phyloP scores from a whole-genome alignment of 2,113 vertebrate genomes.

The Tringa solitaria region DNA sequence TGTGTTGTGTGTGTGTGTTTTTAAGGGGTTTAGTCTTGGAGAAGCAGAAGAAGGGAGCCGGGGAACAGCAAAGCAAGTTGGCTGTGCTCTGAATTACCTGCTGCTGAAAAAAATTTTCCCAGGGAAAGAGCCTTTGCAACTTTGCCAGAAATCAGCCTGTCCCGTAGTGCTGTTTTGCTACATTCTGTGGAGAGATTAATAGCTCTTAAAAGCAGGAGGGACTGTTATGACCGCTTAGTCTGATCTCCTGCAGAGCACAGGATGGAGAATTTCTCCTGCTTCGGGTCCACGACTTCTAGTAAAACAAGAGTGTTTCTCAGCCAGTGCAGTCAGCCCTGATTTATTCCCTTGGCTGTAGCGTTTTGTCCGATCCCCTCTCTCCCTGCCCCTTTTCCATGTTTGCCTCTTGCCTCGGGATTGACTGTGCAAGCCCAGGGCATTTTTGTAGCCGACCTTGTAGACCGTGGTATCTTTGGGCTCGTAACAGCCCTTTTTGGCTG shows the following conservation, averaged over 20 bases:
- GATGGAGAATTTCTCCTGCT: constrained; percentile 56
- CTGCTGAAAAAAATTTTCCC: constrained; percentile 36
- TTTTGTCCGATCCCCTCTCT: background rate
- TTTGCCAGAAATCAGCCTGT: constrained; percentile 43
- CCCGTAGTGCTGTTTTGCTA: constrained; percentile 38
- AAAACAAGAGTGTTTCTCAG: constrained; percentile 34
- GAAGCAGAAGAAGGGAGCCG: background rate
- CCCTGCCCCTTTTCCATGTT: background rate
- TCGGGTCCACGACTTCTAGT: background rate
- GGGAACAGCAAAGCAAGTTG: background rate
- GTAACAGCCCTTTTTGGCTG: background rate
- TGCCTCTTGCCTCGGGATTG: background rate
- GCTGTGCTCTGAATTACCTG: constrained; percentile 47
- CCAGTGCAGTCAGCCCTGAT: constrained; percentile 9
- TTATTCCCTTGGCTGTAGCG: background rate
- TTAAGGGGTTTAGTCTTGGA: background rate
- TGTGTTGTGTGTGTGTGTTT: background rate
- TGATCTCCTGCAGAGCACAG: constrained; percentile 59
- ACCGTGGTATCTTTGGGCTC: rapidly evolving
- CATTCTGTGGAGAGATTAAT: constrained; percentile 43
- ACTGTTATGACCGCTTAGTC: constrained; percentile 47
- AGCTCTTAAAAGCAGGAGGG: constrained; percentile 58
- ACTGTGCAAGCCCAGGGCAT: rapidly evolving
- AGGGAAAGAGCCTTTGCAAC: constrained; percentile 12
- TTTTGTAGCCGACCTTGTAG: background rate